A percentile compares a stretch with the other conserved stretches of the same genome.
These are phyloP conservation scores for Axea sp. DNA, from an alignment of 2,888 invertebrate genomes.

Conservation along the genomic window DNA sequence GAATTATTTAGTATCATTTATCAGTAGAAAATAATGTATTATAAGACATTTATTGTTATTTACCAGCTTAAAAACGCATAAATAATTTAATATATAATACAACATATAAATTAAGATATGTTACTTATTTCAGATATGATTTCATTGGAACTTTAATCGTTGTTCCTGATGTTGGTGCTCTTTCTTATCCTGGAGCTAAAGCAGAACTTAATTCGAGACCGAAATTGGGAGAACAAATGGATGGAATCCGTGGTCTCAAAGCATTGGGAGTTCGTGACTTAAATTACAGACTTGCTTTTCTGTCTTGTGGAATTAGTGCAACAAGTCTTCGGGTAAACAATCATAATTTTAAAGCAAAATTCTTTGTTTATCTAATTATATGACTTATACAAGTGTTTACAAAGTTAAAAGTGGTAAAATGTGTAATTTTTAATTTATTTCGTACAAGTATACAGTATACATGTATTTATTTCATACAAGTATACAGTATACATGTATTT, in stretches of 20 bases:
- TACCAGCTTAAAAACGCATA: too few species aligned
- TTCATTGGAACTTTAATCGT: constrained; percentile 88
- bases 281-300: constrained; percentile 93
- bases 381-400: too few species aligned
- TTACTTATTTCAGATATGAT: constrained; percentile 70
- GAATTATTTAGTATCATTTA: constrained; percentile 81
- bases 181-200: constrained; percentile 92
- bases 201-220: constrained; percentile 90
- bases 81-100: too few species aligned
- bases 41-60: too few species aligned
- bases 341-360: not conserved
- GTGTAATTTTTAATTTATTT: too few species aligned
- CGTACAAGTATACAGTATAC: too few species aligned
- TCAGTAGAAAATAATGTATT: too few species aligned
- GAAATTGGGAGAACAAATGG: constrained; percentile 85
- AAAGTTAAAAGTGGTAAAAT: too few species aligned
- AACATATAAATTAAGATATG: too few species aligned
- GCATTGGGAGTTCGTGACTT: constrained; percentile 92
- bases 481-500: too few species aligned
- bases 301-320: constrained; percentile 94
- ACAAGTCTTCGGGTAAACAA: constrained; percentile 86
- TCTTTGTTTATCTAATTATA: too few species aligned
- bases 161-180: constrained; percentile 95
- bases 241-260: constrained; percentile 93
- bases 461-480: too few species aligned